Evolutionary conservation across 1,140 invertebrate species (phyloP).

Genomic region (Eriosoma lanigerum): DNA sequence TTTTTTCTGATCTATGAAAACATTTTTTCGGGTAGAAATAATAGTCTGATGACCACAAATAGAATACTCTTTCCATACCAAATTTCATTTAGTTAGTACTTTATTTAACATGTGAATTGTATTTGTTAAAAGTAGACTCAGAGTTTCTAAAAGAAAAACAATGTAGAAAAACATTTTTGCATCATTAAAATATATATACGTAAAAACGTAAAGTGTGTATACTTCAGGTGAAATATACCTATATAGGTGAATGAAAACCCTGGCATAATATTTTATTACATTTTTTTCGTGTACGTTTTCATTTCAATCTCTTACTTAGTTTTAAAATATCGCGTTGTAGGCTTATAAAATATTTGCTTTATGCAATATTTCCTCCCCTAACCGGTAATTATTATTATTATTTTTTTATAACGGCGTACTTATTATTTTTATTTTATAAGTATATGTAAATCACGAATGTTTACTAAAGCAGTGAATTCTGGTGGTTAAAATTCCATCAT

Average conservation of each 20-base stretch:
- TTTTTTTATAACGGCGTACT: background rate
- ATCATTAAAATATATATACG: background rate
- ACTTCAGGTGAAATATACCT: background rate
- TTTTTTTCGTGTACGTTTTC: background rate
- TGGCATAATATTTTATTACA: conserved; percentile 10
- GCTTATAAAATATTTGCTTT: background rate
- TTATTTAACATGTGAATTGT: conserved; percentile 38
- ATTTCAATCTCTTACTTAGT: background rate
- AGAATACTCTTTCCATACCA: too few relatives aligned
- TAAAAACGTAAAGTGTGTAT: too few relatives aligned
- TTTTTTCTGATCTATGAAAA: too few relatives aligned
- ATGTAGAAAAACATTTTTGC: conserved; percentile 28
- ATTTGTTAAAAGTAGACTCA: conserved; percentile 23
- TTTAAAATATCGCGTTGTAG: background rate
- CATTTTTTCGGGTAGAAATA: too few relatives aligned
- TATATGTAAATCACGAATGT: conserved; percentile 1
- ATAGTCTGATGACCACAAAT: too few relatives aligned
- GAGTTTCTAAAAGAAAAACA: background rate
- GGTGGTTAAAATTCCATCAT: background rate
- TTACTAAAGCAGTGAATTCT: background rate
- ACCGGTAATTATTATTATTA: background rate
- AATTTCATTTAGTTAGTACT: too few relatives aligned
- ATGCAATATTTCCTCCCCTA: background rate
- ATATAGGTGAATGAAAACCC: background rate
- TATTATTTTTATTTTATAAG: conserved; percentile 2